Percentiles rank a stretch among this genome's conserved stretches.
Conservation (phyloP, 2,113 vertebrate genomes). For the Hemichromis elongatus region DNA sequence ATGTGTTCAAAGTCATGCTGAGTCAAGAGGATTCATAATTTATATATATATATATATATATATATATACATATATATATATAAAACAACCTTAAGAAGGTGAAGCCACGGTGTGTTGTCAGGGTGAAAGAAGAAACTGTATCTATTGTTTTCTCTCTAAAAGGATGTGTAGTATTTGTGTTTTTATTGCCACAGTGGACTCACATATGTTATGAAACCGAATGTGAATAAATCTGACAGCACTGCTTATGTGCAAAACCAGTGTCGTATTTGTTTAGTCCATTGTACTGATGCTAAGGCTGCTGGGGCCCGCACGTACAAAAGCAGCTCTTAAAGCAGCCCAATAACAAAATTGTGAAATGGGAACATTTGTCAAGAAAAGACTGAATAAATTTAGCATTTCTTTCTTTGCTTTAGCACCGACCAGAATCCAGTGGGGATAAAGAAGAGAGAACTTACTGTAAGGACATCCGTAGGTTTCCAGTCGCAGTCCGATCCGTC, state of each 20-base stretch:
- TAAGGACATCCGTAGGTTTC: constrained; percentile 63
- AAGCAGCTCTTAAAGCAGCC: neutral
- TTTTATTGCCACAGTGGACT: neutral
- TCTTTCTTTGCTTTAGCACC: neutral
- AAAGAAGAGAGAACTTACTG: constrained; percentile 1
- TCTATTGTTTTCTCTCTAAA: neutral
- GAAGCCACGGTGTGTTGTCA: neutral
- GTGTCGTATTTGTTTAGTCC: neutral
- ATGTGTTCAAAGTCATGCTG: neutral
- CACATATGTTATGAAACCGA: neutral
- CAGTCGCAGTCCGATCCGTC: constrained; percentile 62
- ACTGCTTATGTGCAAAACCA: neutral
- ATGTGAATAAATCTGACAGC: neutral
- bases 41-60: too few relatives aligned
- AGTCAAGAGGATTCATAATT: neutral
- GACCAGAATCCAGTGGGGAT: neutral
- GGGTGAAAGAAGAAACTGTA: fast-evolving
- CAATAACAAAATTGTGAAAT: neutral
- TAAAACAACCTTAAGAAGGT: neutral
- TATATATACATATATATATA: too few relatives aligned
- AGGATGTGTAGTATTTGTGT: neutral
- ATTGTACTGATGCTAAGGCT: neutral
- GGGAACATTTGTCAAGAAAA: neutral
- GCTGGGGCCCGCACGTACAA: neutral
- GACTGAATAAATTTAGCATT: neutral